These are phyloP conservation scores for Adrianichthys oophorus DNA, from an alignment of 2,797 vertebrate genomes.

Conservation along the genomic window DNA sequence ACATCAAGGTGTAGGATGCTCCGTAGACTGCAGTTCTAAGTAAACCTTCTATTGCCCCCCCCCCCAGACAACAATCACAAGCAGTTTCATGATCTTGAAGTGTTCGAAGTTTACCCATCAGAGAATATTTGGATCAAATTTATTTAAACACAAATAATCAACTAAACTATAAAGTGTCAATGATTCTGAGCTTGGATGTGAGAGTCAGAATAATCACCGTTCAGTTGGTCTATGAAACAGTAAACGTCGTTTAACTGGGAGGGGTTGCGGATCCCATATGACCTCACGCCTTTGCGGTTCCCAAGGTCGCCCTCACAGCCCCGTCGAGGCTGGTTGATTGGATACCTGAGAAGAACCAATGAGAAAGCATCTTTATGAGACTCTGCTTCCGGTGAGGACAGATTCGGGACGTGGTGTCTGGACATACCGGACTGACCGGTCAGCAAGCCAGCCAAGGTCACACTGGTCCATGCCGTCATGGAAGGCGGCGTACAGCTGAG, in stretches of 20 bases:
- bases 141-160: too few species aligned
- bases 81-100: too few species aligned
- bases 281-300: constrained; percentile 85
- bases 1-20: too few species aligned
- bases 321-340: constrained; percentile 84
- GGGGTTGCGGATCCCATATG: constrained; percentile 83
- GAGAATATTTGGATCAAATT: too few species aligned
- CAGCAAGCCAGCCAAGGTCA: constrained; percentile 92
- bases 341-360: constrained; percentile 78
- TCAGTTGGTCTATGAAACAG: constrained; percentile 86
- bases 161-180: too few species aligned
- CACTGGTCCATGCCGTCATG: constrained; percentile 93
- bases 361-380: not conserved
- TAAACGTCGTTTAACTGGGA: constrained; percentile 89
- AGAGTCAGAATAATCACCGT: constrained; percentile 69
- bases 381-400: not conserved
- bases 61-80: too few species aligned
- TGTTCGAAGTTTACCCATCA: too few species aligned
- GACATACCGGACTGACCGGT: constrained; percentile 85
- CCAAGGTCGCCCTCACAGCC: constrained; percentile 89
- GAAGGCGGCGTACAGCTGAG: constrained; percentile 86
- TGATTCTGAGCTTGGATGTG: too few species aligned
- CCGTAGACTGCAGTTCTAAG: too few species aligned
- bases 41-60: too few species aligned
- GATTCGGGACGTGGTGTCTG: not conserved